phyloP scores from a whole-genome alignment of 2,888 invertebrate genomes.

The Erynnis tages region DNA sequence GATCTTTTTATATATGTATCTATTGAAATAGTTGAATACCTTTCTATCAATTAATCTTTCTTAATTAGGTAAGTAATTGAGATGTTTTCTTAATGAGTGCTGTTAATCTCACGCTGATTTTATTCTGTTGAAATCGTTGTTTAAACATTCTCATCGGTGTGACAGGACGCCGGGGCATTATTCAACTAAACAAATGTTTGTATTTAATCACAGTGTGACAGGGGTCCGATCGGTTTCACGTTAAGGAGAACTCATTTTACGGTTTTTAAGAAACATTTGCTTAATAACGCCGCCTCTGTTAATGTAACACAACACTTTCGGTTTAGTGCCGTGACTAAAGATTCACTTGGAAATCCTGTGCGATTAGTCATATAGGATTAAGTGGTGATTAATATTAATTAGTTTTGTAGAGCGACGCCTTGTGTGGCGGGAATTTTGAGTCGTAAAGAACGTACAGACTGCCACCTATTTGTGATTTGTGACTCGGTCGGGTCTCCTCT shows the following conservation, averaged over 20 bases:
- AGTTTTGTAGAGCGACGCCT: no score
- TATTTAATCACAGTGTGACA: constrained; percentile 49
- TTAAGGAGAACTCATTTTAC: constrained; percentile 46
- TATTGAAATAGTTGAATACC: no score
- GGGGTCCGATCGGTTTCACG: constrained; percentile 41
- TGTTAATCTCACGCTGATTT: no score
- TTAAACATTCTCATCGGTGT: constrained; percentile 33
- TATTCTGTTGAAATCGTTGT: not conserved
- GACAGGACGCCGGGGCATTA: constrained; percentile 33
- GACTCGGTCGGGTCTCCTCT: no score
- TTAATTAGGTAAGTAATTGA: no score
- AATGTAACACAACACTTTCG: constrained; percentile 10
- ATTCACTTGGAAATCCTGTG: constrained; percentile 1
- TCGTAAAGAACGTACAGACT: no score
- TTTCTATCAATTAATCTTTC: no score
- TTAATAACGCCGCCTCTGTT: constrained; percentile 21
- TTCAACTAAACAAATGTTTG: constrained; percentile 46
- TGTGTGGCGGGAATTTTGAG: no score
- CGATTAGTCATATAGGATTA: not conserved
- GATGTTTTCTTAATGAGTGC: no score
- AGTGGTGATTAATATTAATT: no score
- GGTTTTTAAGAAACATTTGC: constrained; percentile 42
- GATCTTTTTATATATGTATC: no score
- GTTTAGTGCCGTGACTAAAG: constrained; percentile 31
- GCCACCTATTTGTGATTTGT: no score